Percentiles rank a stretch among this genome's conserved stretches.
Evolutionary conservation across 1,140 invertebrate genomes (phyloP).

Genomic region (Oedothorax gibbosus): DNA sequence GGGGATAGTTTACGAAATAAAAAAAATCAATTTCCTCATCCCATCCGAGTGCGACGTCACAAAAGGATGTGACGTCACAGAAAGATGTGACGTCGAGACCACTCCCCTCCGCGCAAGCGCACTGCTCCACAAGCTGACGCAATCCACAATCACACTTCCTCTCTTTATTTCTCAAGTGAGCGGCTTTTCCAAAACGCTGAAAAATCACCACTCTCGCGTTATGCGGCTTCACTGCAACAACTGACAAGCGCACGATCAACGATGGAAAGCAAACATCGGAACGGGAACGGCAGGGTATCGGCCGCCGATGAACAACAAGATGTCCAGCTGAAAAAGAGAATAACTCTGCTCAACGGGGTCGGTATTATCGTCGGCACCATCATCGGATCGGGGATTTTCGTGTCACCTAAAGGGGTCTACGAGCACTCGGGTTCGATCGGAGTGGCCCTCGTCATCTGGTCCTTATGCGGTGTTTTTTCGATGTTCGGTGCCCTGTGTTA

Average conservation of each 20-base stretch:
- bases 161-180: not conserved
- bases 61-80: not conserved
- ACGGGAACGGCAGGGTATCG: not conserved
- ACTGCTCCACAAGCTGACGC: not conserved
- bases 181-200: not conserved
- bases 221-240: not conserved
- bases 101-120: slow-evolving; percentile 27
- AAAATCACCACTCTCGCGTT: not conserved
- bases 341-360: slow-evolving; percentile 89
- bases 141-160: slow-evolving; percentile 21
- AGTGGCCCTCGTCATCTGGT: slow-evolving; percentile 91
- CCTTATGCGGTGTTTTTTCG: slow-evolving; percentile 87
- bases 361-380: slow-evolving; percentile 94
- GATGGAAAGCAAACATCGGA: slow-evolving; percentile 21
- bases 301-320: not conserved
- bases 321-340: slow-evolving; percentile 79
- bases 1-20: no score
- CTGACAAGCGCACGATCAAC: not conserved
- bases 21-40: not conserved
- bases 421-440: slow-evolving; percentile 87
- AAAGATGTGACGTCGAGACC: slow-evolving; percentile 30
- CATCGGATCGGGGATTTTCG: slow-evolving; percentile 92
- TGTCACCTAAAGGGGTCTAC: slow-evolving; percentile 95
- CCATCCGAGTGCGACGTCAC: not conserved
- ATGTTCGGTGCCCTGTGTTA: slow-evolving; percentile 95